Evolutionary conservation across 2,113 vertebrate species (phyloP).

Genomic region (Tauraco erythrolophus): DNA sequence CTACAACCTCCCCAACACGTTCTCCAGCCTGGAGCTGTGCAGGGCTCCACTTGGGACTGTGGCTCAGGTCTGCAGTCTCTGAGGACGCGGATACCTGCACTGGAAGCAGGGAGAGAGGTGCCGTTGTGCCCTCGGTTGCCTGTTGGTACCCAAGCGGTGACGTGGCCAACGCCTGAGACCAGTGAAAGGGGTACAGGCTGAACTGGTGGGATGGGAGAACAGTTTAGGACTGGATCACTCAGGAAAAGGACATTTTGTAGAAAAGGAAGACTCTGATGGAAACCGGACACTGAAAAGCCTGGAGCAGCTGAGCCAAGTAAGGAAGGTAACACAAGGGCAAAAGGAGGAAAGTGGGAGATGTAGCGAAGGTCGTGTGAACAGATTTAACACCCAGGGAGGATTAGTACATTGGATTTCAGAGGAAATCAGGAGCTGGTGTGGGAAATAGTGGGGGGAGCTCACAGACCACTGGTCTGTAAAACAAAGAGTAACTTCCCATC

Average conservation of each 20-base stretch:
- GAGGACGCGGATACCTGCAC: background rate
- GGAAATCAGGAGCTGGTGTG: background rate
- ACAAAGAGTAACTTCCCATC: background rate
- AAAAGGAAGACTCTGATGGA: background rate
- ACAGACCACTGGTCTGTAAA: background rate
- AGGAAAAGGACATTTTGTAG: background rate
- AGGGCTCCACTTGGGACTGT: background rate
- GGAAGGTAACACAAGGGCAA: background rate
- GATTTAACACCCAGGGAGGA: background rate
- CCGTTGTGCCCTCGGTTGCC: background rate
- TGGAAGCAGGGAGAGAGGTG: background rate
- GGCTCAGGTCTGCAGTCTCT: background rate
- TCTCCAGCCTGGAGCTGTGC: background rate
- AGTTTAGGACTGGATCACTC: background rate
- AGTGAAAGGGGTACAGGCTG: background rate
- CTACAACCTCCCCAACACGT: accelerated
- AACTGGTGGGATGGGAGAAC: background rate
- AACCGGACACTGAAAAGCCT: background rate
- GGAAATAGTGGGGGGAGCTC: background rate
- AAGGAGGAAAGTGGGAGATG: background rate
- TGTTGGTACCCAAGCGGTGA: background rate
- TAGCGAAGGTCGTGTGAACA: background rate
- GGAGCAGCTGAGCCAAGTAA: background rate
- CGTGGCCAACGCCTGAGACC: accelerated
- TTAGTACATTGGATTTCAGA: background rate